Evolutionary conservation across 2,113 vertebrate genomes (phyloP).

Genomic region (Erythrocercus mccallii): DNA sequence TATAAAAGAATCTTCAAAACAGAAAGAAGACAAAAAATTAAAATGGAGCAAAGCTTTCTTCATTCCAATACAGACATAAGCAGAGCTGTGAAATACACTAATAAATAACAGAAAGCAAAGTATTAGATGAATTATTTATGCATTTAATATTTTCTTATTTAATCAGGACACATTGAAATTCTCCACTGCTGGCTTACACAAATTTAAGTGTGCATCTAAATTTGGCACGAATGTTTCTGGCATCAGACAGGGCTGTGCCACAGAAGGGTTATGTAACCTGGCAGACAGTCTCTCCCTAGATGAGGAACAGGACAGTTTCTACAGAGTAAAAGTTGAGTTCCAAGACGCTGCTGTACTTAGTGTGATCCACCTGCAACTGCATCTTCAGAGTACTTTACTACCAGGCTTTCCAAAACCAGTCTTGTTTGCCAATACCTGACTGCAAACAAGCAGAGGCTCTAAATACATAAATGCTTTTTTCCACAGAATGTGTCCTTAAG

Average conservation of each 20-base stretch:
- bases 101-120: not conserved
- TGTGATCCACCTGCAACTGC: not conserved
- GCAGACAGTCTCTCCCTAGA: not conserved
- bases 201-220: not conserved
- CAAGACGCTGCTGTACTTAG: not conserved
- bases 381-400: not conserved
- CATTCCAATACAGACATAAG: not conserved
- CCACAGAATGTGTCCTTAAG: not conserved
- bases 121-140: not conserved
- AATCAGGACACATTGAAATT: not conserved
- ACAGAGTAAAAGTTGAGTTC: accelerated
- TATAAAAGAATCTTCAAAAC: not conserved
- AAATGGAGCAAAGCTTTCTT: not conserved
- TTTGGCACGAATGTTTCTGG: not conserved
- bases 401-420: not conserved
- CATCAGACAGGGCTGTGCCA: not conserved
- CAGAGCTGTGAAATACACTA: not conserved
- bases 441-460: not conserved
- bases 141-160: not conserved
- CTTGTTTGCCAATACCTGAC: not conserved
- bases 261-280: not conserved
- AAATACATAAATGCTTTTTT: not conserved
- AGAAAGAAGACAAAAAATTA: not conserved
- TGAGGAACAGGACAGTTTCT: not conserved
- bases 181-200: not conserved